Evolutionary conservation across 2,113 vertebrate species (phyloP), one percentile per base, ranked within the genome.

Genomic region (Furnarius figulus): DNA sequence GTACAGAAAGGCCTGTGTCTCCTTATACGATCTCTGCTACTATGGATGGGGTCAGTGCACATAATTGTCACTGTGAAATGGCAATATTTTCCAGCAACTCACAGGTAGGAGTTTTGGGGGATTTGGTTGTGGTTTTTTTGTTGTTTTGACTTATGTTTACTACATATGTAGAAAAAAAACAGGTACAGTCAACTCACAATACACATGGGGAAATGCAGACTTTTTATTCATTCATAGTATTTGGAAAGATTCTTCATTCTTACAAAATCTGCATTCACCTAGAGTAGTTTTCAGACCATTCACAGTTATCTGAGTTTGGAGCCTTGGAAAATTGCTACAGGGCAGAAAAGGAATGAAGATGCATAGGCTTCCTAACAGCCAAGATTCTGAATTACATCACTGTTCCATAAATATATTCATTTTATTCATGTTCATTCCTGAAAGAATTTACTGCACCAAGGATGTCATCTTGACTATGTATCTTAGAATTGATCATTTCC

Each of bases 351-450:
- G 50, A 91, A 89, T 85, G 74, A 97, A 97, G 97, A 87, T 74
- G 73, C 88, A 95, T 70, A 55, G 79, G 53, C 22, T 93, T 35
- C 65, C 44, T 96, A 96, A 96, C 85, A 95, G 89, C 75, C 78
- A 5, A 95, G 95, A 77, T 92, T 97, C 93, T 96, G 95, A 96
- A 96, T 97, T 97, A 97, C 96, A 95, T 96, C 97, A 97, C 88
- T 89, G 85, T 94, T 97, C 90, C 96, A 96, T 96, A 97, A 97
- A 97, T 97, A 95, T 89, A 93, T 92, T 91, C 91, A 97, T 89
- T 94, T 92, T 78, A 95, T 95, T 95, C 87, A 55, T 93, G 94
- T 89, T 75, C 83, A 61, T 96, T 89, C 90, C 95, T 93, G 95
- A 95, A 96, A 95, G 94, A 82, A 89, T 94, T 92, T 82, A 85